Percentiles rank a stretch among this genome's conserved stretches.
Evolutionary conservation across 1,140 invertebrate genomes (phyloP).

Genomic region (Brachionus plicatilis): DNA sequence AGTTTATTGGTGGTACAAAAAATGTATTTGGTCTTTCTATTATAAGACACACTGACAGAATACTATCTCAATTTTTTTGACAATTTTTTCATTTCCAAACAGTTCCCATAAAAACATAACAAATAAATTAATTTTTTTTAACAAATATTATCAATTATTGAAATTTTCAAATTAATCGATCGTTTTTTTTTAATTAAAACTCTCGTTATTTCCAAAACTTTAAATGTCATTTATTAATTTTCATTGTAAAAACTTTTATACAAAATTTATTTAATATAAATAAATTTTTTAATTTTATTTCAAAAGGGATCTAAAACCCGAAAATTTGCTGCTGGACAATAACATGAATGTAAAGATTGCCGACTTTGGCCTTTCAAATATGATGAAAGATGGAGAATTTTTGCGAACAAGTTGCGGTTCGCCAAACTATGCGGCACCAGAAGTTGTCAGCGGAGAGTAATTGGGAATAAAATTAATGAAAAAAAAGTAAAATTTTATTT

Average conservation of each 20-base stretch:
- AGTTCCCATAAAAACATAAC: too few relatives aligned
- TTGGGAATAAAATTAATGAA: conserved; percentile 44
- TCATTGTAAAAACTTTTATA: not conserved
- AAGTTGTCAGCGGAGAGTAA: conserved; percentile 92
- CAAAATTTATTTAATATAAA: not conserved
- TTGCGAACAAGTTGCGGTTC: conserved; percentile 95
- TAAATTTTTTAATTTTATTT: not conserved
- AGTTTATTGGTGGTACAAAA: too few relatives aligned
- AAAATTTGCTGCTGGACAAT: conserved; percentile 92
- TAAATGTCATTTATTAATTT: not conserved
- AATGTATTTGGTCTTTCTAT: too few relatives aligned
- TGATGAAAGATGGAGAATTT: conserved; percentile 99
- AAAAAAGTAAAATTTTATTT: conserved; percentile 43
- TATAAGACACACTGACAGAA: too few relatives aligned
- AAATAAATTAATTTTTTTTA: too few relatives aligned
- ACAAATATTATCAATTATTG: too few relatives aligned
- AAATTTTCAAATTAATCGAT: not conserved
- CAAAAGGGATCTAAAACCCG: conserved; percentile 63
- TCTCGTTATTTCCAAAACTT: not conserved
- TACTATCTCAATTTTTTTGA: too few relatives aligned
- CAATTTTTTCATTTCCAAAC: too few relatives aligned
- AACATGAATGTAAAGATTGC: conserved; percentile 98
- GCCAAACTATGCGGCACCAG: conserved; percentile 98
- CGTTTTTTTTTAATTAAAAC: not conserved
- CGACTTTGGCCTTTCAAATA: conserved; percentile 97